Percentiles rank a stretch among this genome's conserved stretches.
phyloP scores from a whole-genome alignment of 1,140 invertebrate species.

The Melipona quadrifasciata region DNA sequence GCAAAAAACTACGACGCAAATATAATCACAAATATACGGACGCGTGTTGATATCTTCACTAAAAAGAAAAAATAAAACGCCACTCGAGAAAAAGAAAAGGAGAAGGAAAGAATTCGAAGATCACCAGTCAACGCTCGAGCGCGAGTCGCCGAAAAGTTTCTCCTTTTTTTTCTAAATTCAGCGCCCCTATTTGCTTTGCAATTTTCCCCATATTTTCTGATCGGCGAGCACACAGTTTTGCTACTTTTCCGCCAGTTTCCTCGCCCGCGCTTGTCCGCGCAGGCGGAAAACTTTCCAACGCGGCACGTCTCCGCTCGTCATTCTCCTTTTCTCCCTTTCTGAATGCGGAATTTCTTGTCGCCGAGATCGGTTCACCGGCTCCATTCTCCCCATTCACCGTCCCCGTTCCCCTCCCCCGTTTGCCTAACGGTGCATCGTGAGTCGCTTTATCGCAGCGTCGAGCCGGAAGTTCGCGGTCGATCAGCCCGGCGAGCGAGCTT shows the following conservation, averaged over 20 bases:
- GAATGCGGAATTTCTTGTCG: slow-evolving; percentile 2
- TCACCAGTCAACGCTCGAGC: neutral
- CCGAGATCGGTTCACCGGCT: slow-evolving; percentile 4
- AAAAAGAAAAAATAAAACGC: neutral
- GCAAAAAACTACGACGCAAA: too few relatives aligned
- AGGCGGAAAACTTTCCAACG: neutral
- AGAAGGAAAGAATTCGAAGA: neutral
- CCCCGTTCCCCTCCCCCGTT: neutral
- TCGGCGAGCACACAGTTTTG: neutral
- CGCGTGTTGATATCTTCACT: neutral
- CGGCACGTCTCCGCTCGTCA: neutral
- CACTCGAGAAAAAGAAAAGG: neutral
- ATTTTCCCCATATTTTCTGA: neutral
- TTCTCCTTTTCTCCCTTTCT: neutral
- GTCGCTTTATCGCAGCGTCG: slow-evolving; percentile 14
- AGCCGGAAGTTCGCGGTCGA: slow-evolving; percentile 22
- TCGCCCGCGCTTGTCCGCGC: neutral
- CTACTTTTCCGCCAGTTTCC: neutral
- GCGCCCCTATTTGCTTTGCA: slow-evolving; percentile 1
- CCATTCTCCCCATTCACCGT: slow-evolving; percentile 2
- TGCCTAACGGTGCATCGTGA: neutral
- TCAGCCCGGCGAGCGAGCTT: neutral
- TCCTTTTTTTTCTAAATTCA: neutral
- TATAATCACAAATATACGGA: too few relatives aligned
- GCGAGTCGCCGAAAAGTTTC: neutral